Percentiles rank a stretch among this genome's conserved stretches.
Evolutionary conservation across 2,797 vertebrate genomes (phyloP).

Genomic region (Gastrophryne carolinensis): DNA sequence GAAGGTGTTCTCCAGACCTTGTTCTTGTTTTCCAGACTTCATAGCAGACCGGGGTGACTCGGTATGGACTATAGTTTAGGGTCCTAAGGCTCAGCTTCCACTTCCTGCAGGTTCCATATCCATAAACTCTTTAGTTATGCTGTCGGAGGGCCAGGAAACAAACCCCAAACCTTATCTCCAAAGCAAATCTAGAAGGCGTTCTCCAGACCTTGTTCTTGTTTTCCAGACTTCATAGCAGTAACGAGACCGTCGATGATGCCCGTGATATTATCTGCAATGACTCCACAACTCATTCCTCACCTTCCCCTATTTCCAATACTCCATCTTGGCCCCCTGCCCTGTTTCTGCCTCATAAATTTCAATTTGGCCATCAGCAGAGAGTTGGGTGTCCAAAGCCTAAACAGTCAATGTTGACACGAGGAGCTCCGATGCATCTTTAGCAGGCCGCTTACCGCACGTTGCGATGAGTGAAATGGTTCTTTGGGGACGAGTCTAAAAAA

Average conservation of each 20-base stretch:
- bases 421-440: slow-evolving; percentile 69
- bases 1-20: too few species aligned
- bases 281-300: neutral
- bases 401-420: slow-evolving; percentile 73
- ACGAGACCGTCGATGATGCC: neutral
- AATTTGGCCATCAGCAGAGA: slow-evolving; percentile 56
- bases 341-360: slow-evolving; percentile 59
- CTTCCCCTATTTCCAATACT: neutral
- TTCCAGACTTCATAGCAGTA: too few species aligned
- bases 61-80: too few species aligned
- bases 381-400: slow-evolving; percentile 60
- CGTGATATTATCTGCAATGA: neutral
- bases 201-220: too few species aligned
- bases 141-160: too few species aligned
- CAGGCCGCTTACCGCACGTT: slow-evolving; percentile 65
- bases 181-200: too few species aligned
- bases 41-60: too few species aligned
- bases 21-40: too few species aligned
- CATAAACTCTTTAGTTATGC: too few species aligned
- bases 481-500: slow-evolving; percentile 68
- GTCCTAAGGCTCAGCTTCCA: too few species aligned
- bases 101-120: too few species aligned
- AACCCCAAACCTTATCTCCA: too few species aligned
- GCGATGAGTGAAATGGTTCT: slow-evolving; percentile 71
- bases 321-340: slow-evolving; percentile 19